Percentiles rank a stretch among this genome's conserved stretches.
Evolutionary conservation across 2,797 vertebrate genomes (phyloP).

Genomic region (Hylomyscus alleni): DNA sequence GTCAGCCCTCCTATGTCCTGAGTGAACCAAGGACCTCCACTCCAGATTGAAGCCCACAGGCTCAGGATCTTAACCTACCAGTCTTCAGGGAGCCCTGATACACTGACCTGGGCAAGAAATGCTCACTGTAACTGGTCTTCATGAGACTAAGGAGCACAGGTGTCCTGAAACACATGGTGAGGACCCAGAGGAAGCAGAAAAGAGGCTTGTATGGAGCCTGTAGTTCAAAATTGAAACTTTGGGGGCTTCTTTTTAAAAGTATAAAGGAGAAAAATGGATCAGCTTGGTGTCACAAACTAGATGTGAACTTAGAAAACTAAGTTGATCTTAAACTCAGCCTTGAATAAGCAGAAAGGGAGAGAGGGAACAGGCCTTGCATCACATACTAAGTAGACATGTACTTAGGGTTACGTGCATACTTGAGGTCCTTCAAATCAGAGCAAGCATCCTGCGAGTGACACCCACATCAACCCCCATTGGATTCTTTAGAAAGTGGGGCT

Average conservation of each 20-base stretch:
- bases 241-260: not conserved
- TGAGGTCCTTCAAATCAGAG: rapidly evolving
- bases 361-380: not conserved
- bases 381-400: rapidly evolving
- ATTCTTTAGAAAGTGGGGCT: not conserved
- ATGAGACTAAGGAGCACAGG: not conserved
- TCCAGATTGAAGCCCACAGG: not conserved
- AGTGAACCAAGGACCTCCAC: not conserved
- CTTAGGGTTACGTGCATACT: rapidly evolving
- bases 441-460: not conserved
- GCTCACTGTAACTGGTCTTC: not conserved
- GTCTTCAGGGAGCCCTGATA: not conserved
- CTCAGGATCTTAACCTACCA: not conserved
- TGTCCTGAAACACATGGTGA: rapidly evolving
- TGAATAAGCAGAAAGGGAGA: not conserved
- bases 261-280: not conserved
- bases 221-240: not conserved
- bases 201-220: rapidly evolving
- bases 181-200: not conserved
- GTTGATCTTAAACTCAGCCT: not conserved
- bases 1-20: not conserved
- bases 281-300: not conserved
- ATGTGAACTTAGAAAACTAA: not conserved
- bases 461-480: not conserved
- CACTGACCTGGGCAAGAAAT: too few relatives aligned